These are phyloP conservation scores for Micronycteris hirsuta DNA, from an alignment of 2,113 vertebrate genomes.

Conservation along the genomic window DNA sequence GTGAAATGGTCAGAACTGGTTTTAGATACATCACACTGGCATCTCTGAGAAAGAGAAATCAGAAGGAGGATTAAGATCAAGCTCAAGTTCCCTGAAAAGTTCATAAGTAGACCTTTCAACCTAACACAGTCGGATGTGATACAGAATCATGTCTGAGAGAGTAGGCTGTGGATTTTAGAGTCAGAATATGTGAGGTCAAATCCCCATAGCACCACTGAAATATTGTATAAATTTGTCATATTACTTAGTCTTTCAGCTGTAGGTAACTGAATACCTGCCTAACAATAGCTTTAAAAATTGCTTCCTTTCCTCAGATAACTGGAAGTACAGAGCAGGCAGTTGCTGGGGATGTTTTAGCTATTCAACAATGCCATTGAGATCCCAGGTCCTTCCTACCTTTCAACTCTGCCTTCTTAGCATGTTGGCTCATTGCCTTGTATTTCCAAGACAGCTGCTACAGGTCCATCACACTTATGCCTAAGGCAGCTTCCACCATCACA, in stretches of 20 bases:
- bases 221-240: background rate
- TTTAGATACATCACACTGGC: background rate
- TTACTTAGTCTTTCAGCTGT: background rate
- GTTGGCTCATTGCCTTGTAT: background rate
- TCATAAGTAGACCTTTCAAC: background rate
- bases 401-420: background rate
- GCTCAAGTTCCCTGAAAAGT: background rate
- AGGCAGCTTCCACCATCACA: background rate
- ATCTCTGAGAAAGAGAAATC: background rate
- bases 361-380: background rate
- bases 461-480: background rate
- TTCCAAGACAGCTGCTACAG: background rate
- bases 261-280: background rate
- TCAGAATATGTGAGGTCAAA: background rate
- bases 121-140: background rate
- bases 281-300: background rate
- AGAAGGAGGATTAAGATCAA: background rate
- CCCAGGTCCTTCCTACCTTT: background rate
- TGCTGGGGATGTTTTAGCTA: background rate
- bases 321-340: background rate
- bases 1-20: background rate
- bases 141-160: background rate
- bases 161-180: background rate
- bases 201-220: background rate
- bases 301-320: slow-evolving; percentile 5